Conservation (phyloP, 2,797 vertebrate species). For the Darevskia mixta region DNA sequence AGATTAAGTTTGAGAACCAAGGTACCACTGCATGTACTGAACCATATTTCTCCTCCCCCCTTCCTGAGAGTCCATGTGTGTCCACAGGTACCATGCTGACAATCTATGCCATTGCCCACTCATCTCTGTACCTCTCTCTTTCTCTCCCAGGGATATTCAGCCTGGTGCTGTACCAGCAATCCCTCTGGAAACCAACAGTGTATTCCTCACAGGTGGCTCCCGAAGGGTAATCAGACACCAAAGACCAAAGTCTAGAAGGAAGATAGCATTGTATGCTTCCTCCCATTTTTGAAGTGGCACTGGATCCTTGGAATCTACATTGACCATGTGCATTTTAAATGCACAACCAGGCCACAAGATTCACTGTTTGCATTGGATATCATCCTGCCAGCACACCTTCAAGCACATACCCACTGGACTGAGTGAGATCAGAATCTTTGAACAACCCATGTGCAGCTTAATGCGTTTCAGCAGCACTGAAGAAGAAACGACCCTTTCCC, state of each 20-base stretch:
- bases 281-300: not conserved
- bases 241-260: not conserved
- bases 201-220: not conserved
- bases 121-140: not conserved
- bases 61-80: not conserved
- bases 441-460: too few relatives aligned
- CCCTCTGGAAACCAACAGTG: not conserved
- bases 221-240: rapidly evolving
- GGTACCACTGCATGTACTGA: too few relatives aligned
- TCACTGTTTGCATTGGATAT: not conserved
- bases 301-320: not conserved
- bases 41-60: not conserved
- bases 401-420: too few relatives aligned
- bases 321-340: not conserved
- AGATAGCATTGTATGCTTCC: too few relatives aligned
- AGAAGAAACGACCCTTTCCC: too few relatives aligned
- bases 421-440: too few relatives aligned
- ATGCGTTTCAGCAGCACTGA: too few relatives aligned
- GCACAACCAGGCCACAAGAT: too few relatives aligned
- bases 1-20: too few relatives aligned
- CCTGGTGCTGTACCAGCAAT: not conserved
- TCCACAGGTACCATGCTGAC: too few relatives aligned
- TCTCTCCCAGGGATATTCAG: not conserved
- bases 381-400: not conserved
- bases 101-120: not conserved